A percentile compares a stretch with the other conserved stretches of the same genome.
Evolutionary conservation across 2,888 invertebrate genomes (phyloP).

Genomic region (Stenodera caucasica): DNA sequence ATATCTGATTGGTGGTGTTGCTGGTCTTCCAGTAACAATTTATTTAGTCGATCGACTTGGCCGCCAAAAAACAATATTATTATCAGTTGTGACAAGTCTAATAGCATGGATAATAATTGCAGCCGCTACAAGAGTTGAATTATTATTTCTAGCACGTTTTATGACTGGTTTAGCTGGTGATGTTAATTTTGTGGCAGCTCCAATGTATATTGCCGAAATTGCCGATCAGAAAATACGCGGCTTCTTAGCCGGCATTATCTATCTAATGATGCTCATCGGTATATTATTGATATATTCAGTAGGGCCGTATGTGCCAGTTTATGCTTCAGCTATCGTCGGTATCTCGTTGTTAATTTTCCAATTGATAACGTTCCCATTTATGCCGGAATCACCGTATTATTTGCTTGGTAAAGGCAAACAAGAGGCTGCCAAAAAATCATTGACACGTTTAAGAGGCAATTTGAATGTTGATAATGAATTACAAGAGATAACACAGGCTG

Average conservation of each 20-base stretch:
- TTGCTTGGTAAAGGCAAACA: constrained; percentile 47
- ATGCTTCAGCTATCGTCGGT: constrained; percentile 42
- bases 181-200: constrained; percentile 53
- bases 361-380: constrained; percentile 44
- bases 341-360: constrained; percentile 46
- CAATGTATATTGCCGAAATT: constrained; percentile 54
- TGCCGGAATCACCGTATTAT: constrained; percentile 53
- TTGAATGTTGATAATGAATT: constrained; percentile 49
- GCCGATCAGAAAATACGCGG: constrained; percentile 54
- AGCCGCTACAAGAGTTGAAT: constrained; percentile 43
- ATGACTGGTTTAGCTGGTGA: constrained; percentile 52
- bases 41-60: constrained; percentile 49
- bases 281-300: constrained; percentile 51
- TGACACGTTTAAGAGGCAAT: constrained; percentile 43
- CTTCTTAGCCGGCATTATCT: constrained; percentile 52
- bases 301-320: constrained; percentile 45
- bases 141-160: constrained; percentile 49
- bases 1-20: constrained; percentile 45
- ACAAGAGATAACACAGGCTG: constrained; percentile 48
- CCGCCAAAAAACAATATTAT: constrained; percentile 48
- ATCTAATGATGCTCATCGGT: constrained; percentile 54
- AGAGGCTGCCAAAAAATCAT: constrained; percentile 46
- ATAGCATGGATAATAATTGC: constrained; percentile 51
- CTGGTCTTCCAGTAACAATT: constrained; percentile 49
- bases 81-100: constrained; percentile 46